A percentile compares a stretch with the other conserved stretches of the same genome.
Conservation (phyloP, 2,797 vertebrate genomes). For the Chloroceryle amazona region DNA sequence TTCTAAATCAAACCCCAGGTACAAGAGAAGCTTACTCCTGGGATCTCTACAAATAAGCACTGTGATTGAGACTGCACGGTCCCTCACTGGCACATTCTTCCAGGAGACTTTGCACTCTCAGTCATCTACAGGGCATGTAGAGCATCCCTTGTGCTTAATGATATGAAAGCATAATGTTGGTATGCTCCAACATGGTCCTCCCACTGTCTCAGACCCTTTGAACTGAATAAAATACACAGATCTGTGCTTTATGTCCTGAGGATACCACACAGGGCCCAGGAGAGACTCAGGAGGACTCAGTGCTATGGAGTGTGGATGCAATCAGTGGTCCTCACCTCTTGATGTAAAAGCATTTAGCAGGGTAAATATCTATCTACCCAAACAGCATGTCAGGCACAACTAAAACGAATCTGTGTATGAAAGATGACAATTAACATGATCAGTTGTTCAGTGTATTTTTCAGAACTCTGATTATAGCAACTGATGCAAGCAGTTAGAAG, state of each 20-base stretch:
- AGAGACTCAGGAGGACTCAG: background rate
- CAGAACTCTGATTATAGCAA: background rate
- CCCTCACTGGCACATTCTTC: background rate
- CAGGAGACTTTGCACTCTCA: background rate
- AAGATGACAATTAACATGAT: background rate
- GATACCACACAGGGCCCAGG: background rate
- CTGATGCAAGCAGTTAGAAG: background rate
- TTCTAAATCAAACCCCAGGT: background rate
- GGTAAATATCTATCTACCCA: background rate
- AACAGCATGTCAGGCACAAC: background rate
- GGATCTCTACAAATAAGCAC: fast-evolving
- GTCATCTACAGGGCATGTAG: background rate
- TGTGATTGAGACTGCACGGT: background rate
- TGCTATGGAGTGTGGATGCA: background rate
- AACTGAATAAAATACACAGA: background rate
- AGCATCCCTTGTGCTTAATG: background rate
- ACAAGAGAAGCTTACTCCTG: background rate
- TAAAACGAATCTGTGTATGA: background rate
- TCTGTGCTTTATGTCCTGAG: background rate
- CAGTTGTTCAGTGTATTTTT: background rate
- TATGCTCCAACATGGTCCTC: background rate
- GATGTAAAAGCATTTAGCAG: background rate
- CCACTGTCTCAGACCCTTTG: background rate
- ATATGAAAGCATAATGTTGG: background rate
- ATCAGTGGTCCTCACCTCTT: background rate